Percentiles rank a stretch among this genome's conserved stretches.
phyloP scores from a whole-genome alignment of 2,888 invertebrate genomes.

The Meghimatium bilineatum region DNA sequence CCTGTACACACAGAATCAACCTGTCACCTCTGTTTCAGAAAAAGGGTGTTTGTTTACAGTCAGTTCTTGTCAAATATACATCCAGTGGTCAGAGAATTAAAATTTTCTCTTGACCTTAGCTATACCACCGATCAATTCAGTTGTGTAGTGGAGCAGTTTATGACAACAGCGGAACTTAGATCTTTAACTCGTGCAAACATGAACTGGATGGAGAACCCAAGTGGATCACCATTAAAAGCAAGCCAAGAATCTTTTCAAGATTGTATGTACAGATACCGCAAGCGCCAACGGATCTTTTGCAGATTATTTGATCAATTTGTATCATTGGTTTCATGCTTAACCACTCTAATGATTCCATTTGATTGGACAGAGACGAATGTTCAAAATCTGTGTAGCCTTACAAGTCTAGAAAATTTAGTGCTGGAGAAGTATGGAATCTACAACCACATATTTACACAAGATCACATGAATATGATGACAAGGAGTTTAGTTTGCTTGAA shows the following conservation, averaged over 20 bases:
- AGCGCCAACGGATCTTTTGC: slow-evolving; percentile 70
- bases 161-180: slow-evolving; percentile 59
- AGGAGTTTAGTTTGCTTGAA: slow-evolving; percentile 29
- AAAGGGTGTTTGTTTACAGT: slow-evolving; percentile 67
- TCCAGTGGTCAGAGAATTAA: slow-evolving; percentile 67
- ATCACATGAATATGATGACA: slow-evolving; percentile 35
- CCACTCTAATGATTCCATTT: slow-evolving; percentile 73
- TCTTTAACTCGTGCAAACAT: slow-evolving; percentile 67
- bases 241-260: slow-evolving; percentile 63
- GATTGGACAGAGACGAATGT: slow-evolving; percentile 74
- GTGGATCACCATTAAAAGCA: slow-evolving; percentile 68
- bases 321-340: slow-evolving; percentile 65
- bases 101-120: slow-evolving; percentile 76
- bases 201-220: slow-evolving; percentile 76
- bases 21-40: slow-evolving; percentile 70
- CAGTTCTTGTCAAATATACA: slow-evolving; percentile 62
- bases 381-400: slow-evolving; percentile 66
- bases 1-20: slow-evolving; percentile 49
- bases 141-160: slow-evolving; percentile 61
- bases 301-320: slow-evolving; percentile 73
- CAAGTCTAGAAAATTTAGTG: slow-evolving; percentile 67
- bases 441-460: slow-evolving; percentile 42
- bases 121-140: slow-evolving; percentile 71
- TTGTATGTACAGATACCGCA: slow-evolving; percentile 67
- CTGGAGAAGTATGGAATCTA: slow-evolving; percentile 64